Evolutionary conservation across 2,888 invertebrate genomes (phyloP), one percentile per base, ranked within the genome.

Genomic region (Drosophila recens): DNA sequence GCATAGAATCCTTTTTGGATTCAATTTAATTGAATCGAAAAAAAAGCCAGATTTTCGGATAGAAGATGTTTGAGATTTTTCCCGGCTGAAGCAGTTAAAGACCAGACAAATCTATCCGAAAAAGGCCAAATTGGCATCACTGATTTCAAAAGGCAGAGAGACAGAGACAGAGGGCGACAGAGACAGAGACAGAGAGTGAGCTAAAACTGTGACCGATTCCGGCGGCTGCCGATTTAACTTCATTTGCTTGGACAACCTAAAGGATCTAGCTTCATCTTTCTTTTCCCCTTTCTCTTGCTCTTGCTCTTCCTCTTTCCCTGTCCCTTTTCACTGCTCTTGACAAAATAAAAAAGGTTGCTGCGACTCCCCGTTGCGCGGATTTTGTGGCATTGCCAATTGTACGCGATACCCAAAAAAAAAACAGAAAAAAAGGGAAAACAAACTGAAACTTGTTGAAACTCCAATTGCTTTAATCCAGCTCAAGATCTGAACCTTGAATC

Each of bases 181-280:
- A n/a, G n/a, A n/a, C n/a, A n/a, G n/a, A n/a, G n/a, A n/a, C 6
- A 8, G 8, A 30, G 30, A 30, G 27, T 6, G 30, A 30, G 36
- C 43, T 65, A 62, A 53, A 46, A 49, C 56, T 36, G 65, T 43
- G 51, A 34, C 61, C 53, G 40, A 57, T 13, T 57, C 64, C 54
- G 61, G 15, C 54, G 30, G 1, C 27, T 13, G 17, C 58, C 84
- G 79, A 75, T 67, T 82, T 74, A 84, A 81, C 82, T 79, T 79
- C 54, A 67, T 84, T 84, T 84, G 75, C 64, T 42, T 42, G 59
- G 62, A 23, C 58, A 67, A 58, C 40, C 57, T 52, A 27, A 68
- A 66, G 57, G 15, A 56, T 46, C 34, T 34, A 20, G 13, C 33
- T 33, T 36, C 10, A 45, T 13, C 46, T n/a, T 11, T 3, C 8